phyloP scores from a whole-genome alignment of 1,140 invertebrate genomes.

The Meloidogyne floridensis region DNA sequence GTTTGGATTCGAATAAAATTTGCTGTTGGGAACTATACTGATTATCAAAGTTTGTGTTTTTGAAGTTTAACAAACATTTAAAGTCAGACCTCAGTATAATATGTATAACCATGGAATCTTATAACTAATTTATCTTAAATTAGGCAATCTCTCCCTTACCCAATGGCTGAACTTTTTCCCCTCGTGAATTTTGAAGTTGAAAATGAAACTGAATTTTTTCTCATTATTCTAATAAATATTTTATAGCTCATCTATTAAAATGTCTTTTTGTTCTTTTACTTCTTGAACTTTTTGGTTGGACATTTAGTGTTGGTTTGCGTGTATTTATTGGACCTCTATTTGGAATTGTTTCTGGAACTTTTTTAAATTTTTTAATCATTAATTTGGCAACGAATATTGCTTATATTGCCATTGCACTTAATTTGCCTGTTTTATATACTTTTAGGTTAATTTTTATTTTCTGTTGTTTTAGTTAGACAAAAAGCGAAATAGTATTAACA shows the following conservation, averaged over 20 bases:
- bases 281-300: constrained; percentile 17
- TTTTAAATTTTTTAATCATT: constrained; percentile 13
- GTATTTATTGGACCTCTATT: constrained; percentile 5
- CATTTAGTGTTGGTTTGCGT: constrained; percentile 9
- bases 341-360: constrained; percentile 7
- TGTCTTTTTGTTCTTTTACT: constrained; percentile 14
- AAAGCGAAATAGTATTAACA: no score
- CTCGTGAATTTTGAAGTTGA: no score
- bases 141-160: no score
- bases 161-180: no score
- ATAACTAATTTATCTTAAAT: no score
- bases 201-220: background rate
- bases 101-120: no score
- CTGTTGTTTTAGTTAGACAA: no score
- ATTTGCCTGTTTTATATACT: background rate
- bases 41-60: background rate
- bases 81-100: no score
- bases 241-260: background rate
- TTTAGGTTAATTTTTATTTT: constrained; percentile 4
- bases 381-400: constrained; percentile 11
- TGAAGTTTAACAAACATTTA: no score
- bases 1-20: constrained; percentile 12
- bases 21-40: background rate
- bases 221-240: background rate
- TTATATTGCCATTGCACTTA: constrained; percentile 13